phyloP scores from a whole-genome alignment of 2,888 invertebrate species.

The Nomada ruficornis region DNA sequence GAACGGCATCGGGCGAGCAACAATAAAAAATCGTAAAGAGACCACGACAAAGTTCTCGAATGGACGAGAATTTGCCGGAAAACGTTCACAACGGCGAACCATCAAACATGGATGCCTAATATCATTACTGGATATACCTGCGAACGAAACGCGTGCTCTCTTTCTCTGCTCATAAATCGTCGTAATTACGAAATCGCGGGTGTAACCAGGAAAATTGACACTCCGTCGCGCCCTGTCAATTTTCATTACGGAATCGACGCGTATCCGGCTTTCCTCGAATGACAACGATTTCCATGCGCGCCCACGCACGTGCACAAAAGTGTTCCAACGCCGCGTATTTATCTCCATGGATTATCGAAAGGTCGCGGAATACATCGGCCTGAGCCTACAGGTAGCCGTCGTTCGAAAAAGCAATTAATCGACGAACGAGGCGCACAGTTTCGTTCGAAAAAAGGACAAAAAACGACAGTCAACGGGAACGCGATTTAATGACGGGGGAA shows the following conservation, averaged over 20 bases:
- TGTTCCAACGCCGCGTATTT: constrained; percentile 33
- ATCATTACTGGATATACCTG: constrained; percentile 56
- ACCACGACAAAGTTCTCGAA: not conserved
- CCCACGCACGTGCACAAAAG: not conserved
- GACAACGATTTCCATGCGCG: constrained; percentile 29
- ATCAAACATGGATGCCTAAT: not conserved
- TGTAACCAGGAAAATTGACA: constrained; percentile 45
- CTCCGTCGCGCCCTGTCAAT: constrained; percentile 57
- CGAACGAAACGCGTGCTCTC: constrained; percentile 19
- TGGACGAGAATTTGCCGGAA: constrained; percentile 1
- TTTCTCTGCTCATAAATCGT: constrained; percentile 49
- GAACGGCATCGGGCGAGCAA: too few species aligned
- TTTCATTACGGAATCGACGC: constrained; percentile 57
- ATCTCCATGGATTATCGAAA: constrained; percentile 41
- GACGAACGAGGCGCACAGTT: not conserved
- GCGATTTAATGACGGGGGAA: not conserved
- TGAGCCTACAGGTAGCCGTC: not conserved
- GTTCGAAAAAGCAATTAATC: constrained; percentile 26
- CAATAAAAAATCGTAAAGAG: not conserved
- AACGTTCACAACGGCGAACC: constrained; percentile 20
- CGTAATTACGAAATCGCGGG: constrained; percentile 44
- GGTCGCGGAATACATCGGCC: constrained; percentile 24
- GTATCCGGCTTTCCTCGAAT: constrained; percentile 37
- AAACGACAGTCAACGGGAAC: not conserved
- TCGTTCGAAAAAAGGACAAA: not conserved